Evolutionary conservation across 2,797 vertebrate species (phyloP), one percentile per base, ranked within the genome.

Genomic region (Artibeus jamaicensis): DNA sequence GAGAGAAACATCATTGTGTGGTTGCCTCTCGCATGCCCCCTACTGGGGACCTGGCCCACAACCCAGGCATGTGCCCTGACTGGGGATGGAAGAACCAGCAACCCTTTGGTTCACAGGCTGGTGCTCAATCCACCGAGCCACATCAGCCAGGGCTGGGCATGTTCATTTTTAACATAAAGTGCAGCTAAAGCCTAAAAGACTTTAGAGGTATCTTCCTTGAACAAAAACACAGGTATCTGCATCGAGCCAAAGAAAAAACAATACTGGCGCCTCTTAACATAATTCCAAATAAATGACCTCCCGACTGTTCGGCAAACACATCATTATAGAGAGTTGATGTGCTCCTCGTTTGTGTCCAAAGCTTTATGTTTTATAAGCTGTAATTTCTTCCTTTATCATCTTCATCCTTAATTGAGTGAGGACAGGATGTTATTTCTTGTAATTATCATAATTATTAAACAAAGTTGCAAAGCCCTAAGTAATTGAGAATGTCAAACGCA

Each of bases 351-450:
- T 88, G 8, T 26, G 37, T 91, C 67, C 16, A 44, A 92, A 78
- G 57, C 78, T 93, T 93, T 39, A 44, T 34, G 89, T 22, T 94
- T 86, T 84, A 81, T 34, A 46, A 76, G 44, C 67, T 85, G 2
- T 86, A 57, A 90, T 73, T 86, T 96, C 76, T 85, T 39, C 46
- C 71, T 85, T 95, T 57, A 87, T 90, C 84, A 65, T 83, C n/a
- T 21, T 71, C 37, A 5, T 96, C 67, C 74, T 93, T 95, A 95
- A 95, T 37, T 92, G 85, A 68, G 34, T 71, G 67, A 89, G 76
- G 89, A 92, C 95, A 96, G 92, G 77, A 90, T 92, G 85, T 93
- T 90, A 93, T 92, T 96, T 96, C 81, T 86, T 79, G 37, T 90
- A 84, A 96, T 92, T 87, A 93, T 87, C 93, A 91, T 91, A 85